These are phyloP conservation scores for Nycticebus coucang DNA, from an alignment of 2,113 vertebrate species.

Conservation along the genomic window DNA sequence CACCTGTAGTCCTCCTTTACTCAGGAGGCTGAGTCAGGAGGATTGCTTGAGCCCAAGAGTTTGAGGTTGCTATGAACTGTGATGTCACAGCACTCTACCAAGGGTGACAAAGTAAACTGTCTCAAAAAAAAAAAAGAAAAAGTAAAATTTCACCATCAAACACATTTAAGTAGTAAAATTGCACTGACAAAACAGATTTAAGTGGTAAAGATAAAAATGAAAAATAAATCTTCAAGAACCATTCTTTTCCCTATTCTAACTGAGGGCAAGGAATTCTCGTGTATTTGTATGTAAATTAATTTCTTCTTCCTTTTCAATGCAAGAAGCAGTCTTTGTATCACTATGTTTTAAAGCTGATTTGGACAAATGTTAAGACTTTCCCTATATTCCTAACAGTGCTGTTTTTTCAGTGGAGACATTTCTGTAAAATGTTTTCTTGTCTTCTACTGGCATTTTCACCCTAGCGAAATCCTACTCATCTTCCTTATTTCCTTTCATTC, in stretches of 20 bases:
- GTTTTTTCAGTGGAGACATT: not conserved
- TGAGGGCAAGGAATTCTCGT: not conserved
- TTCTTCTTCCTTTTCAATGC: not conserved
- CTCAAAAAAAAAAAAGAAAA: no score
- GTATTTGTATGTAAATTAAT: not conserved
- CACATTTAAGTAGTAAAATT: no score
- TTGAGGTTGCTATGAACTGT: no score
- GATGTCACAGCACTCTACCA: no score
- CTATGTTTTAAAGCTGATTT: not conserved
- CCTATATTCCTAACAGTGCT: not conserved
- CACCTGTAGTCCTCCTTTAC: no score
- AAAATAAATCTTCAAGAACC: constrained; percentile 24
- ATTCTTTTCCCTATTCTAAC: not conserved
- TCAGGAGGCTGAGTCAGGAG: no score
- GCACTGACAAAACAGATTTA: not conserved
- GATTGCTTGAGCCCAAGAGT: no score
- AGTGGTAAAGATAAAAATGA: not conserved
- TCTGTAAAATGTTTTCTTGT: not conserved
- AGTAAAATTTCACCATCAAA: no score
- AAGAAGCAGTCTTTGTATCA: not conserved
- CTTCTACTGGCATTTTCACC: not conserved
- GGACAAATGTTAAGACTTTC: not conserved
- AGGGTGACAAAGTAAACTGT: no score
- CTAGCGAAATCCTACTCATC: not conserved
- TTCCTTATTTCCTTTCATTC: not conserved